Conservation (phyloP, 2,797 vertebrate species). For the Platalea minor region DNA sequence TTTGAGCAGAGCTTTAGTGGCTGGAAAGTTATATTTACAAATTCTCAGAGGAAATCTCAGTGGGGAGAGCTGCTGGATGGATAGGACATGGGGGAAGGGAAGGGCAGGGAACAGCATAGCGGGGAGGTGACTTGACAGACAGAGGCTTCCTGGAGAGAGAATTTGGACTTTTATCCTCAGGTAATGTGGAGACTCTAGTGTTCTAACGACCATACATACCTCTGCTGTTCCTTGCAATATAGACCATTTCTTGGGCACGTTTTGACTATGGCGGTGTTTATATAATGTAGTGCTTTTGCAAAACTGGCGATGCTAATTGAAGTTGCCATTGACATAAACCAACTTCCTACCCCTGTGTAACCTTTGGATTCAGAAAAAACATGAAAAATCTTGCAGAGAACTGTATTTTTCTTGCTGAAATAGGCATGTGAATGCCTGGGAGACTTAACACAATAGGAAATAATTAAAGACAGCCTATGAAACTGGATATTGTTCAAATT, state of each 20-base stretch:
- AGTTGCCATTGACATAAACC: neutral
- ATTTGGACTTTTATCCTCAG: neutral
- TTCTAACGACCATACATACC: fast-evolving
- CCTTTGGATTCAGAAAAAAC: neutral
- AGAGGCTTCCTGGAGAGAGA: neutral
- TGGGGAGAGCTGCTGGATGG: neutral
- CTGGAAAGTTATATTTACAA: neutral
- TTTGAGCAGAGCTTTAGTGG: neutral
- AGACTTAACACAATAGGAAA: neutral
- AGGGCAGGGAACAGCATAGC: neutral
- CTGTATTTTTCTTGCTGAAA: neutral
- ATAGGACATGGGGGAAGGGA: neutral
- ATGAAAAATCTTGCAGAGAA: neutral
- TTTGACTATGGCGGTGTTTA: neutral
- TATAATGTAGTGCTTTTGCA: neutral
- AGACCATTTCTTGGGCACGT: neutral
- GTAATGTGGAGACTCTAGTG: neutral
- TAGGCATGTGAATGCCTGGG: neutral
- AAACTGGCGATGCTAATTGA: neutral
- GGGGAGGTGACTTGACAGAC: neutral
- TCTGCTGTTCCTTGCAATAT: neutral
- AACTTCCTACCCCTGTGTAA: neutral
- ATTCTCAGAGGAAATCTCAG: neutral
- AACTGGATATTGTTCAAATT: neutral
- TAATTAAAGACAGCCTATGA: neutral